Percentiles rank a stretch among this genome's conserved stretches.
Evolutionary conservation across 2,797 vertebrate genomes (phyloP).

Genomic region (Argentina silus): DNA sequence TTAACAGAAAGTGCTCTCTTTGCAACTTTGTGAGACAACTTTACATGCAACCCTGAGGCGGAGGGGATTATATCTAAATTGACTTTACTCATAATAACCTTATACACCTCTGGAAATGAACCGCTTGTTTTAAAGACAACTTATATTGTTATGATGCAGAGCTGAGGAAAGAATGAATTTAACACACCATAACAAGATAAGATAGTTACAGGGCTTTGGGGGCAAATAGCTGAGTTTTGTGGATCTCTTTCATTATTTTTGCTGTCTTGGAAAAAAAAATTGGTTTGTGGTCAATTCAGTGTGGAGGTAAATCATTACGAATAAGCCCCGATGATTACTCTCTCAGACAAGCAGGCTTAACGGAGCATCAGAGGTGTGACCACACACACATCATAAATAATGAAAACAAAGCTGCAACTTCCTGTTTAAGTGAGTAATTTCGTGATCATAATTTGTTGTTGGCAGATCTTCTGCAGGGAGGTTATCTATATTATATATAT

Average conservation of each 20-base stretch:
- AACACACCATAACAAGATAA: no score
- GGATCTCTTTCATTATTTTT: constrained; percentile 34
- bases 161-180: constrained; percentile 11
- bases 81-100: constrained; percentile 54
- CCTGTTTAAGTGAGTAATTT: constrained; percentile 48
- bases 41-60: constrained; percentile 79
- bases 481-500: constrained; percentile 50
- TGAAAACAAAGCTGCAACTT: constrained; percentile 59
- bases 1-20: constrained; percentile 43
- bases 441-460: constrained; percentile 52
- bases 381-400: constrained; percentile 52
- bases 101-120: constrained; percentile 3
- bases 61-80: constrained; percentile 73
- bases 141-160: neutral
- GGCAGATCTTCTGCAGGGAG: constrained; percentile 48
- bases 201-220: constrained; percentile 27
- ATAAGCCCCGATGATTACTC: constrained; percentile 36
- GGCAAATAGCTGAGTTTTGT: constrained; percentile 31
- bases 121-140: neutral
- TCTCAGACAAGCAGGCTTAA: constrained; percentile 32
- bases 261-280: constrained; percentile 25
- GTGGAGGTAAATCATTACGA: constrained; percentile 11
- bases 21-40: constrained; percentile 59
- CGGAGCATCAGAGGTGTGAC: constrained; percentile 48
- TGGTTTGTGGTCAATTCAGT: constrained; percentile 3